A percentile compares a stretch with the other conserved stretches of the same genome.
These are phyloP conservation scores for Callospermophilus lateralis DNA, from an alignment of 2,113 vertebrate genomes.

Conservation along the genomic window DNA sequence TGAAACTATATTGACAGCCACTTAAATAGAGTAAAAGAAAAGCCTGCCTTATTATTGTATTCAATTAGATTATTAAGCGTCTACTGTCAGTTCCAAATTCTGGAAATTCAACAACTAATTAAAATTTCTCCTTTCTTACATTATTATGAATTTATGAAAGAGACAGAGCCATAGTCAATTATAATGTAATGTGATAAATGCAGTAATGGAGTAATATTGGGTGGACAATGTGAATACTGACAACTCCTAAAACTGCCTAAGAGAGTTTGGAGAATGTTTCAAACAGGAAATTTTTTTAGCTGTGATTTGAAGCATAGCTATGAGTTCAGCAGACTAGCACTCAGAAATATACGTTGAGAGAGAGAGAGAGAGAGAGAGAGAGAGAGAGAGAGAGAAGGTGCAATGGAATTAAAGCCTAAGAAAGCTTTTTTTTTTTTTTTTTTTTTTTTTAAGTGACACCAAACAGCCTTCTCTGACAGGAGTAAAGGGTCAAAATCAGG, in stretches of 20 bases:
- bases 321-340: neutral
- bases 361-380: too few relatives aligned
- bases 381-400: neutral
- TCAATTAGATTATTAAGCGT: neutral
- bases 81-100: neutral
- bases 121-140: neutral
- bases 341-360: neutral
- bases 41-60: neutral
- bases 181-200: neutral
- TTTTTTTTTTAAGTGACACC: neutral
- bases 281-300: constrained; percentile 5
- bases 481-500: neutral
- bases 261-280: neutral
- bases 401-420: neutral
- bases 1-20: neutral
- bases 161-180: neutral
- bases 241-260: neutral
- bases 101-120: neutral
- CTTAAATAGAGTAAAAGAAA: neutral
- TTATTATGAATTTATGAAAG: neutral
- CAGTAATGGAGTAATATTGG: neutral
- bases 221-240: neutral
- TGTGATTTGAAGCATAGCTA: neutral
- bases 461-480: neutral
- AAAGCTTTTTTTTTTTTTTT: neutral